These are phyloP conservation scores for Kryptolebias ocellatus DNA, from an alignment of 2,797 vertebrate genomes.

Conservation along the genomic window DNA sequence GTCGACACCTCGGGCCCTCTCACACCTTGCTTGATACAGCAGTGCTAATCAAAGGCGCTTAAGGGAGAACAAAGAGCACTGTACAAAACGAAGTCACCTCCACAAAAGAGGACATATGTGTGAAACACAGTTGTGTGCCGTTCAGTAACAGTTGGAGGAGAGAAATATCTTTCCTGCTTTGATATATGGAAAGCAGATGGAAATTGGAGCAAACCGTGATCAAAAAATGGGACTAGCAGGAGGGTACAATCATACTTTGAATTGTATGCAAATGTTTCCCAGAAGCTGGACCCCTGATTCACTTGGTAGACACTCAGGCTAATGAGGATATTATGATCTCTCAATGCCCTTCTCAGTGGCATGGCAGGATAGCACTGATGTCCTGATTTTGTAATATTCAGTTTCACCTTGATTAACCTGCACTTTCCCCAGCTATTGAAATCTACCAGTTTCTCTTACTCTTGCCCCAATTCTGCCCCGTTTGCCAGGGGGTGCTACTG, in stretches of 20 bases:
- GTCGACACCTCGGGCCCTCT: slow-evolving; percentile 78
- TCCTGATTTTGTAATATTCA: slow-evolving; percentile 78
- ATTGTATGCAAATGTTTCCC: slow-evolving; percentile 81
- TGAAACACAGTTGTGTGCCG: slow-evolving; percentile 43
- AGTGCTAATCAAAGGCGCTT: slow-evolving; percentile 79
- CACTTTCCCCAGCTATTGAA: slow-evolving; percentile 62
- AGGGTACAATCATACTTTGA: slow-evolving; percentile 80
- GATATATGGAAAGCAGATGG: slow-evolving; percentile 75
- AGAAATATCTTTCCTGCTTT: slow-evolving; percentile 50
- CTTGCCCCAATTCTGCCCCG: slow-evolving; percentile 39
- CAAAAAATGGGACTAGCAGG: slow-evolving; percentile 72
- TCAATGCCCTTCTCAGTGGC: slow-evolving; percentile 71
- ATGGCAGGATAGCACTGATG: slow-evolving; percentile 71
- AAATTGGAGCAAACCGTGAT: slow-evolving; percentile 80
- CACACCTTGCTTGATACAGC: slow-evolving; percentile 70
- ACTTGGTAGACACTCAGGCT: slow-evolving; percentile 73
- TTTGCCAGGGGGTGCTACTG: slow-evolving; percentile 46
- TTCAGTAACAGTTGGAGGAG: slow-evolving; percentile 37
- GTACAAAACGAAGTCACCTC: slow-evolving; percentile 70
- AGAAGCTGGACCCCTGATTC: slow-evolving; percentile 77
- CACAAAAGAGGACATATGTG: slow-evolving; percentile 54
- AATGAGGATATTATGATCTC: slow-evolving; percentile 81
- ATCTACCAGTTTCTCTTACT: slow-evolving; percentile 53
- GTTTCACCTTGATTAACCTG: slow-evolving; percentile 82
- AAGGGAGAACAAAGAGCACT: slow-evolving; percentile 70